Evolutionary conservation across 2,797 vertebrate genomes (phyloP).

Genomic region (Lindbergichthys nudifrons): DNA sequence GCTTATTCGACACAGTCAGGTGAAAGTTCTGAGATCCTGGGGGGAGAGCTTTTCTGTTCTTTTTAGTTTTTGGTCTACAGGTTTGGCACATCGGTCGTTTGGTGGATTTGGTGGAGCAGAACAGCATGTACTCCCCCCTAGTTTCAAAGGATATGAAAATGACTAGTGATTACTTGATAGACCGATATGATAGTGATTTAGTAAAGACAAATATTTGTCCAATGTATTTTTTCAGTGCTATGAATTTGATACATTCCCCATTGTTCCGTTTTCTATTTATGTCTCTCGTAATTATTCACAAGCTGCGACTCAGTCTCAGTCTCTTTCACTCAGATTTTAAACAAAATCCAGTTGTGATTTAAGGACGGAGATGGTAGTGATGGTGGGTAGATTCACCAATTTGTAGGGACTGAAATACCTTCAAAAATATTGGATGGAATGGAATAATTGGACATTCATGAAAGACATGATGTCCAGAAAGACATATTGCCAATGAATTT

Average conservation of each 20-base stretch:
- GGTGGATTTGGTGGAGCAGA: background rate
- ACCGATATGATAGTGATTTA: background rate
- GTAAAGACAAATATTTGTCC: too few relatives aligned
- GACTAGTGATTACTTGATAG: background rate
- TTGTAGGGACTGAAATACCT: background rate
- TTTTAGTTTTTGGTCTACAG: slow-evolving; percentile 2
- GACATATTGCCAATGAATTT: background rate
- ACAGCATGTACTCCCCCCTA: background rate
- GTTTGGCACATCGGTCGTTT: background rate
- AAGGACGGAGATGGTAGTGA: background rate
- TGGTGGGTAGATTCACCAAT: background rate
- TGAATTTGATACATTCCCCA: background rate
- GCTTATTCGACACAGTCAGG: slow-evolving; percentile 70
- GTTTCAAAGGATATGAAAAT: background rate
- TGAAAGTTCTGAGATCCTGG: slow-evolving; percentile 49
- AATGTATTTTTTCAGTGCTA: background rate
- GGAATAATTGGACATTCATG: background rate
- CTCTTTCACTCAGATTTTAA: background rate
- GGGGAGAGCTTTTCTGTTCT: slow-evolving; percentile 24
- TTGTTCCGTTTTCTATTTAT: background rate
- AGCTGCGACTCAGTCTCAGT: background rate
- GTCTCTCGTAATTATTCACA: background rate
- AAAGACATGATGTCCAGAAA: too few relatives aligned
- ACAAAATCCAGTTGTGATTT: background rate
- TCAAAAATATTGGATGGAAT: background rate